Conservation (phyloP, 92 coral and sea anemone species). For the Pocillopora meandrina region DNA sequence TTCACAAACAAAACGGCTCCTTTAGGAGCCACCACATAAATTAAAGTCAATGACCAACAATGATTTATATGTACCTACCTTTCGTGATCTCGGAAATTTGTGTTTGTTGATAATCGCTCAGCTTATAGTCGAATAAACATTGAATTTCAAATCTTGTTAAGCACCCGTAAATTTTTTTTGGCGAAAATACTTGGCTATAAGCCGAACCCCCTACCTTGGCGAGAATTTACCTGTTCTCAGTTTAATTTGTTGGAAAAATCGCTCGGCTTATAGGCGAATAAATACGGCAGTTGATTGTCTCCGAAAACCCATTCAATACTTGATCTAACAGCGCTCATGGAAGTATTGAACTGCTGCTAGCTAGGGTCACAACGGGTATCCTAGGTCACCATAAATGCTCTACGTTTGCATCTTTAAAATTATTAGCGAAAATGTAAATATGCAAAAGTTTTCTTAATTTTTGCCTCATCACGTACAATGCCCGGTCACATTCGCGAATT, state of each 20-base stretch:
- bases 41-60: conserved; percentile 15
- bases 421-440: too few species aligned
- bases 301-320: too few species aligned
- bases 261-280: conserved; percentile 14
- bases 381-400: too few species aligned
- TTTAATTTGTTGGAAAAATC: conserved; percentile 15
- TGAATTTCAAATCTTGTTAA: not conserved
- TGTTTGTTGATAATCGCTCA: conserved; percentile 8
- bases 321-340: too few species aligned
- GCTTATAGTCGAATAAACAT: conserved; percentile 9
- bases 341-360: too few species aligned
- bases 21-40: conserved; percentile 42
- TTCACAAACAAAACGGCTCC: conserved; percentile 50
- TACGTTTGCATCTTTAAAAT: too few species aligned
- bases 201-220: conserved; percentile 11
- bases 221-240: conserved; percentile 7
- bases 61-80: not conserved
- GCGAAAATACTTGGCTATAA: conserved; percentile 19
- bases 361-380: too few species aligned
- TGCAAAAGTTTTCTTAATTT: too few species aligned
- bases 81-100: not conserved
- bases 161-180: not conserved
- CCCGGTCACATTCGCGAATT: too few species aligned
- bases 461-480: too few species aligned
- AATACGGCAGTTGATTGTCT: too few species aligned